A percentile compares a stretch with the other conserved stretches of the same genome.
phyloP scores from a whole-genome alignment of 2,113 vertebrate species.

The Xenopus laevis region DNA sequence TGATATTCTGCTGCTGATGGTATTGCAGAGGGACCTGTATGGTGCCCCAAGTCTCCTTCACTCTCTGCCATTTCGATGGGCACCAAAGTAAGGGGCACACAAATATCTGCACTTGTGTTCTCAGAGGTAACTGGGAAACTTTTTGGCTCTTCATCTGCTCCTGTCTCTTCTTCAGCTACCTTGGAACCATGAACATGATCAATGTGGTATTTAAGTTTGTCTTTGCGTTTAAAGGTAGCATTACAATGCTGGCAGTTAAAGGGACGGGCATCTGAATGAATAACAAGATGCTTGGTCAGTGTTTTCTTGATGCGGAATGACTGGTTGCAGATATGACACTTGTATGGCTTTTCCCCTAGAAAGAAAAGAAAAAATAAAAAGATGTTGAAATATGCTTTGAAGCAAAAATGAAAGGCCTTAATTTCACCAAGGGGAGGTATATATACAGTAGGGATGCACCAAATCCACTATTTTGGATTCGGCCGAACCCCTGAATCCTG shows the following conservation, averaged over 20 bases:
- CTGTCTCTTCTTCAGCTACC: slow-evolving; percentile 63
- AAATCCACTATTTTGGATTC: no score
- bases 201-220: slow-evolving; percentile 95
- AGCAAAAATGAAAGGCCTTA: no score
- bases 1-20: slow-evolving; percentile 75
- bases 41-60: slow-evolving; percentile 62
- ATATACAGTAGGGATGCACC: no score
- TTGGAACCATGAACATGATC: slow-evolving; percentile 89
- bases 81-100: slow-evolving; percentile 80
- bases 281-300: slow-evolving; percentile 95
- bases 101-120: slow-evolving; percentile 63
- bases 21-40: slow-evolving; percentile 59
- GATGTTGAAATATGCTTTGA: neutral
- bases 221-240: slow-evolving; percentile 93
- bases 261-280: slow-evolving; percentile 92
- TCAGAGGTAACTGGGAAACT: slow-evolving; percentile 63
- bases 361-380: neutral
- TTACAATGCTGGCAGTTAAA: slow-evolving; percentile 93
- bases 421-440: no score
- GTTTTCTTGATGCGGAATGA: slow-evolving; percentile 98
- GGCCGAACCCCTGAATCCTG: no score
- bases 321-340: slow-evolving; percentile 90
- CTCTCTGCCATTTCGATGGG: slow-evolving; percentile 73
- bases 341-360: slow-evolving; percentile 94
- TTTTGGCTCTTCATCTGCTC: slow-evolving; percentile 61